Evolutionary conservation across 1,140 invertebrate species (phyloP).

Genomic region (Pseudomyrmex dendroicus): DNA sequence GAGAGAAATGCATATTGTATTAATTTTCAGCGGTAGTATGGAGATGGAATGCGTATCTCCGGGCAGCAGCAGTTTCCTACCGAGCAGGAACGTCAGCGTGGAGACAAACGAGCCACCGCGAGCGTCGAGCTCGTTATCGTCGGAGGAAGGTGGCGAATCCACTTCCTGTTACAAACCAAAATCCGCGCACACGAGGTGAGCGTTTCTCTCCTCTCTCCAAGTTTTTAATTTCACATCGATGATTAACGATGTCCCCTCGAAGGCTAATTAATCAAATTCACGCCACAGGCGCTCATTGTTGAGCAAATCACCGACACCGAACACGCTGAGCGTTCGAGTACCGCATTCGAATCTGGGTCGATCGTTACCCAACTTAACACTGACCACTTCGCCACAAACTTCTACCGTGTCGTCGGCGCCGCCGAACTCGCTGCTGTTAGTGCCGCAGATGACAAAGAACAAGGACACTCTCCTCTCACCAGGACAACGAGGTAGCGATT

Average conservation of each 20-base stretch:
- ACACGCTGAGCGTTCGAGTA: conserved; percentile 91
- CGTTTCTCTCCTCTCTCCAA: not conserved
- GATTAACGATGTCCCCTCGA: not conserved
- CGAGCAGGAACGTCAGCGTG: conserved; percentile 86
- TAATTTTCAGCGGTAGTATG: conserved; percentile 87
- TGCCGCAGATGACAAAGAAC: conserved; percentile 84
- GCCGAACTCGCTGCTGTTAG: conserved; percentile 84
- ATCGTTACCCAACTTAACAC: conserved; percentile 90
- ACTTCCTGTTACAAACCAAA: conserved; percentile 80
- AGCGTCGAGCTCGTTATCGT: conserved; percentile 87
- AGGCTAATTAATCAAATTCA: conserved; percentile 48
- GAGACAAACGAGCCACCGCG: conserved; percentile 85
- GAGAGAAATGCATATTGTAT: not conserved
- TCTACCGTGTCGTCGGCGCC: conserved; percentile 83
- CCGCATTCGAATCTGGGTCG: conserved; percentile 88
- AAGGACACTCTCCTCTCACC: conserved; percentile 83
- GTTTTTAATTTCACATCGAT: too few species aligned
- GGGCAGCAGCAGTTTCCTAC: conserved; percentile 83
- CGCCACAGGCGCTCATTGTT: conserved; percentile 79
- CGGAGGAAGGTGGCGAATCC: conserved; percentile 85
- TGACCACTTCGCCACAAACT: conserved; percentile 85
- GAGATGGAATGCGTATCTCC: conserved; percentile 89
- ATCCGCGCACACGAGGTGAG: conserved; percentile 81
- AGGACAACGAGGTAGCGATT: conserved; percentile 84
- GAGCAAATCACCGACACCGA: conserved; percentile 87